These are phyloP conservation scores for Norana najaformis DNA, from an alignment of 2,888 invertebrate species.

Conservation along the genomic window DNA sequence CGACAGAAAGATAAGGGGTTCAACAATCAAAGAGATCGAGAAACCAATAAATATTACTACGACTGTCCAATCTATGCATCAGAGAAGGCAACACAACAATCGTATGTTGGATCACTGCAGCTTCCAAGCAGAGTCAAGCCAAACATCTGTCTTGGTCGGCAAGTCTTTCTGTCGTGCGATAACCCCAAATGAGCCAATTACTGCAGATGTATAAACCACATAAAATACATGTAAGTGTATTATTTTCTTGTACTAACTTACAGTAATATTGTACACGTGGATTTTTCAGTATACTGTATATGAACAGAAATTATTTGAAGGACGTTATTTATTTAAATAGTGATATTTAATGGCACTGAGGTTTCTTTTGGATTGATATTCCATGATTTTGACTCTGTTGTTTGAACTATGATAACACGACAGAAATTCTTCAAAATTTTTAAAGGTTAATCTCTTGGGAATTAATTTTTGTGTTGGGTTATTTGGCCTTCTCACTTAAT, in stretches of 20 bases:
- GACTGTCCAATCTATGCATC: slow-evolving; percentile 7
- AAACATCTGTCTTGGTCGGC: neutral
- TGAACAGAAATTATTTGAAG: neutral
- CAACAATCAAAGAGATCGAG: neutral
- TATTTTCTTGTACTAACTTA: neutral
- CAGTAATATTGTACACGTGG: neutral
- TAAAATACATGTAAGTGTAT: neutral
- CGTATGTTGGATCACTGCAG: neutral
- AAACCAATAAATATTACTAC: slow-evolving; percentile 4
- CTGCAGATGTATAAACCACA: neutral
- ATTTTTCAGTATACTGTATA: neutral
- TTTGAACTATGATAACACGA: neutral
- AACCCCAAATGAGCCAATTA: neutral
- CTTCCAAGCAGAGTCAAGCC: slow-evolving; percentile 1
- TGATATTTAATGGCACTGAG: neutral
- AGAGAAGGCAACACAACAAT: neutral
- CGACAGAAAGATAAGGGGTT: neutral
- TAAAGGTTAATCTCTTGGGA: neutral
- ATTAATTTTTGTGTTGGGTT: neutral
- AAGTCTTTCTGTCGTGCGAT: neutral
- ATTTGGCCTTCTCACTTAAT: neutral
- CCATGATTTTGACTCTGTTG: neutral
- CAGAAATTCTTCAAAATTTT: neutral
- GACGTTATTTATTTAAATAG: slow-evolving; percentile 5
- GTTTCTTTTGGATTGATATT: no score